Percentiles rank a stretch among this genome's conserved stretches.
Evolutionary conservation across 1,140 invertebrate genomes (phyloP).

Genomic region (Nomia melanderi): DNA sequence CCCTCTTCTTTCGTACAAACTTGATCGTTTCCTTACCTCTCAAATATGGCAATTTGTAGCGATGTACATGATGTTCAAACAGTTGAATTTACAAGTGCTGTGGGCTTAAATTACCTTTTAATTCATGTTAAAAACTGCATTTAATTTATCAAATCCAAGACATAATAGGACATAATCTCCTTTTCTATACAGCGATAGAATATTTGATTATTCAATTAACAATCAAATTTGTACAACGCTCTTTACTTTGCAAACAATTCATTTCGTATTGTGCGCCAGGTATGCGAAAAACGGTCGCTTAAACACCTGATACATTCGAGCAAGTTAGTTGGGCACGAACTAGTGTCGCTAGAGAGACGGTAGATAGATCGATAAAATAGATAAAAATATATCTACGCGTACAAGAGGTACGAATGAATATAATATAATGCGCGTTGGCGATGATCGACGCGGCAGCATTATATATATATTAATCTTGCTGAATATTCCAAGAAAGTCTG

Average conservation of each 20-base stretch:
- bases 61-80: too few species aligned
- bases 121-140: too few species aligned
- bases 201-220: not conserved
- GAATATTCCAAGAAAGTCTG: constrained; percentile 68
- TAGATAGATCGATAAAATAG: constrained; percentile 61
- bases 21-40: too few species aligned
- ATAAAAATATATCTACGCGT: constrained; percentile 58
- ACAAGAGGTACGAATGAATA: constrained; percentile 53
- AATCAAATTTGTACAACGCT: not conserved
- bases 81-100: too few species aligned
- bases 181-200: too few species aligned
- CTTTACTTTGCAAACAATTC: too few species aligned
- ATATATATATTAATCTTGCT: constrained; percentile 62
- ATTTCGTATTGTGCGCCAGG: not conserved
- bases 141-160: too few species aligned
- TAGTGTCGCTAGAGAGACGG: constrained; percentile 64
- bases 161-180: too few species aligned
- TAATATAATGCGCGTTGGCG: constrained; percentile 48
- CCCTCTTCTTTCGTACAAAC: too few species aligned
- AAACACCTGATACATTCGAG: constrained; percentile 41
- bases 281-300: constrained; percentile 38
- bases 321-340: constrained; percentile 53
- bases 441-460: constrained; percentile 43
- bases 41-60: too few species aligned
- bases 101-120: too few species aligned